These are phyloP conservation scores for Prochilodus magdalenae DNA, from an alignment of 2,113 vertebrate species.

Conservation along the genomic window DNA sequence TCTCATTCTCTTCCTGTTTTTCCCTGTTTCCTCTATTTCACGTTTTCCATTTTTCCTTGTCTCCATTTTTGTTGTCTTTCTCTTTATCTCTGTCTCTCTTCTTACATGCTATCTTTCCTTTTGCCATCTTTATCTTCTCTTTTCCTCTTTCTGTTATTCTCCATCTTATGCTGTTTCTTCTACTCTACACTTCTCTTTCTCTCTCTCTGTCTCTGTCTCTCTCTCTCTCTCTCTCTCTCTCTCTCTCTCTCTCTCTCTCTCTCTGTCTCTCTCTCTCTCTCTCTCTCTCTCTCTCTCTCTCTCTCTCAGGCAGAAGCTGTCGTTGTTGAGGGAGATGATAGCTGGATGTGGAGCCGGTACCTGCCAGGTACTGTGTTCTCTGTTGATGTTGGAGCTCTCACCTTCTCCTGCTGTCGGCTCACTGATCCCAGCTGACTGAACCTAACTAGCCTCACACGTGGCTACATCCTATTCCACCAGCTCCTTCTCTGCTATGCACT, in stretches of 20 bases:
- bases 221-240: neutral
- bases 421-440: neutral
- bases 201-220: neutral
- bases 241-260: neutral
- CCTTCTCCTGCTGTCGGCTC: no score
- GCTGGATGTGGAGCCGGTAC: conserved; percentile 83
- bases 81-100: no score
- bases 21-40: no score
- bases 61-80: no score
- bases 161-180: neutral
- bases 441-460: no score
- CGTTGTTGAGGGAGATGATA: conserved; percentile 82
- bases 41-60: no score
- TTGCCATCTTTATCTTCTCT: no score
- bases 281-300: conserved; percentile 19
- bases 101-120: no score
- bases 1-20: no score
- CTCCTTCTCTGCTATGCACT: no score
- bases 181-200: neutral
- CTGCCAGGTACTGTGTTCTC: conserved; percentile 74
- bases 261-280: conserved; percentile 7
- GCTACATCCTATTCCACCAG: no score
- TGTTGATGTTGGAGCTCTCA: no score
- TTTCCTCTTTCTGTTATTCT: neutral
- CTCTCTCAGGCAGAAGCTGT: conserved; percentile 78